phyloP scores from a whole-genome alignment of 2,888 invertebrate species.

The Limnephilus lunatus region DNA sequence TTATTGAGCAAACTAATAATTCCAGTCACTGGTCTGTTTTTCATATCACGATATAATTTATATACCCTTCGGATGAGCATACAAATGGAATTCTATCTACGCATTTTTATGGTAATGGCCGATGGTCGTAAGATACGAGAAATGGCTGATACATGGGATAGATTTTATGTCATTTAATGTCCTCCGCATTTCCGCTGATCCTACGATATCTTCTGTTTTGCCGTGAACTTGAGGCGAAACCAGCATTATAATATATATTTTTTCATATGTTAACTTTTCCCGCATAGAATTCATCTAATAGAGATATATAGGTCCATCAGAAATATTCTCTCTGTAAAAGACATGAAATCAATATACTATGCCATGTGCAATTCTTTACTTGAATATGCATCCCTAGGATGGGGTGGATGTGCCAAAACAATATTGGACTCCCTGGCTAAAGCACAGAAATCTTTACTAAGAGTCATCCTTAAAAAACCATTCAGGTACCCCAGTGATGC shows the following conservation, averaged over 20 bases:
- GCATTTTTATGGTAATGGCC: background rate
- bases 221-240: background rate
- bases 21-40: background rate
- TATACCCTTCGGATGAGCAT: background rate
- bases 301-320: too few relatives aligned
- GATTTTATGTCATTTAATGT: constrained; percentile 35
- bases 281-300: too few relatives aligned
- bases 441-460: too few relatives aligned
- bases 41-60: background rate
- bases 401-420: too few relatives aligned
- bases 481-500: too few relatives aligned
- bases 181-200: constrained; percentile 38
- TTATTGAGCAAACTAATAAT: background rate
- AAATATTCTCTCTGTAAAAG: too few relatives aligned
- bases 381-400: too few relatives aligned
- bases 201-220: background rate
- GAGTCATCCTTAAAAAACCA: too few relatives aligned
- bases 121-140: background rate
- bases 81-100: background rate
- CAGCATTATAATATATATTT: background rate
- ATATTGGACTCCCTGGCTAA: too few relatives aligned
- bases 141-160: constrained; percentile 6
- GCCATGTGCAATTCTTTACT: too few relatives aligned
- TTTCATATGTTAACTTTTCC: too few relatives aligned
- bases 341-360: too few relatives aligned